Evolutionary conservation across 1,140 invertebrate genomes (phyloP).

Genomic region (Wiebesia pumilae): DNA sequence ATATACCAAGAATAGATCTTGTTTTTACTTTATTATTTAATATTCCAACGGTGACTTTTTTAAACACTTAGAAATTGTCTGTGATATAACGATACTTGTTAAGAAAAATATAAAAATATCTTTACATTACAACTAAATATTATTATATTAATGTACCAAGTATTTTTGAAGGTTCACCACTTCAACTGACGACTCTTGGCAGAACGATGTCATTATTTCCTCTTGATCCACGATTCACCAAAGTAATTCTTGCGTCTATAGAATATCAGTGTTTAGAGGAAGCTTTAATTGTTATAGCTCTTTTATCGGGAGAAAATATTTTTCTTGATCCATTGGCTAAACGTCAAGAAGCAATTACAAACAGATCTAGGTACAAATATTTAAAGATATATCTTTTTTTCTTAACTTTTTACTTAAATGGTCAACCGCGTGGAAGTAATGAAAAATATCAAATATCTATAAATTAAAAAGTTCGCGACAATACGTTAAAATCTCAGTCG

Average conservation of each 20-base stretch:
- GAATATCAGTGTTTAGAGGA: slow-evolving; percentile 91
- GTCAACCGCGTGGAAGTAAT: not conserved
- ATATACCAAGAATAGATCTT: no score
- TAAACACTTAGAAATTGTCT: no score
- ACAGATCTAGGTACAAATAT: slow-evolving; percentile 65
- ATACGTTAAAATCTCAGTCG: no score
- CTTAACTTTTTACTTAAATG: not conserved
- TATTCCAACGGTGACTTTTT: no score
- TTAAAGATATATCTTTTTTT: not conserved
- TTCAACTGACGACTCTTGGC: slow-evolving; percentile 86
- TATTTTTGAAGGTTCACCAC: slow-evolving; percentile 66
- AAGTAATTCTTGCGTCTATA: slow-evolving; percentile 86
- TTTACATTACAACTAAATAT: not conserved
- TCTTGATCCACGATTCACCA: slow-evolving; percentile 92
- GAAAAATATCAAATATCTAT: not conserved
- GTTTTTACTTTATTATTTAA: no score
- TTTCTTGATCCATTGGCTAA: slow-evolving; percentile 75
- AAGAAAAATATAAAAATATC: not conserved
- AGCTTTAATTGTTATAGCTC: slow-evolving; percentile 82
- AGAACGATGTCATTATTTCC: slow-evolving; percentile 93
- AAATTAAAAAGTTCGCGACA: no score
- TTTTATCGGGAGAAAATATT: slow-evolving; percentile 82
- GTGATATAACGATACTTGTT: no score
- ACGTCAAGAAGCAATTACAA: slow-evolving; percentile 68
- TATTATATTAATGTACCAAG: slow-evolving; percentile 29